These are phyloP conservation scores for Syndactyla subalaris DNA, from an alignment of 2,797 vertebrate species.

Conservation along the genomic window DNA sequence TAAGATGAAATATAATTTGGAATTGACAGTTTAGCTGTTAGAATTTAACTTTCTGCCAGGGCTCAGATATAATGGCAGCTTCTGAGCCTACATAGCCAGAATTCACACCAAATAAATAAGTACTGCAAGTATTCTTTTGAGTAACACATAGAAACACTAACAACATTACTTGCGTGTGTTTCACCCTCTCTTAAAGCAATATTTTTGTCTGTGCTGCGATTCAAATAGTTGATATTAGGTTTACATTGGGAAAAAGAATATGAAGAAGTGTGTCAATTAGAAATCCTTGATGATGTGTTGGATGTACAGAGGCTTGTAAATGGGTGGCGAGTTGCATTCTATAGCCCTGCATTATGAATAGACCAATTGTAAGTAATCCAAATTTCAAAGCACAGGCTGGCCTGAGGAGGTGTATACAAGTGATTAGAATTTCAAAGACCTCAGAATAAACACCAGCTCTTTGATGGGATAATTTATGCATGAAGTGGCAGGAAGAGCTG, in stretches of 20 bases:
- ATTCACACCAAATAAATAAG: neutral
- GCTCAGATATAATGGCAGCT: neutral
- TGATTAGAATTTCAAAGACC: slow-evolving; percentile 84
- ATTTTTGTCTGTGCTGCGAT: neutral
- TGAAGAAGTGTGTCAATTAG: slow-evolving; percentile 5
- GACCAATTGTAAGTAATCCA: slow-evolving; percentile 78
- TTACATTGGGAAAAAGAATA: neutral
- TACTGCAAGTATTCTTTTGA: neutral
- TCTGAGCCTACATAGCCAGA: neutral
- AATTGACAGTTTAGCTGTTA: neutral
- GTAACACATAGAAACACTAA: neutral
- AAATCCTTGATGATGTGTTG: slow-evolving; percentile 24
- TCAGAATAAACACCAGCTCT: slow-evolving; percentile 79
- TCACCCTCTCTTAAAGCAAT: neutral
- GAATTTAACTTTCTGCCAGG: too few species aligned
- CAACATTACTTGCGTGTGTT: neutral
- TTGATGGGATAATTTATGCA: slow-evolving; percentile 82
- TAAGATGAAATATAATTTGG: neutral
- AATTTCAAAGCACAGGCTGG: slow-evolving; percentile 75
- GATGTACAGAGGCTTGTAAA: slow-evolving; percentile 58
- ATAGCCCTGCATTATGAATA: slow-evolving; percentile 74
- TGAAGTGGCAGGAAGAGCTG: slow-evolving; percentile 77
- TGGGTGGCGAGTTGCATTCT: slow-evolving; percentile 43
- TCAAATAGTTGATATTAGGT: neutral
- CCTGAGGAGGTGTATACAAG: slow-evolving; percentile 78